Conservation (phyloP, 2,888 invertebrate genomes). For the Hylaea fasciaria region DNA sequence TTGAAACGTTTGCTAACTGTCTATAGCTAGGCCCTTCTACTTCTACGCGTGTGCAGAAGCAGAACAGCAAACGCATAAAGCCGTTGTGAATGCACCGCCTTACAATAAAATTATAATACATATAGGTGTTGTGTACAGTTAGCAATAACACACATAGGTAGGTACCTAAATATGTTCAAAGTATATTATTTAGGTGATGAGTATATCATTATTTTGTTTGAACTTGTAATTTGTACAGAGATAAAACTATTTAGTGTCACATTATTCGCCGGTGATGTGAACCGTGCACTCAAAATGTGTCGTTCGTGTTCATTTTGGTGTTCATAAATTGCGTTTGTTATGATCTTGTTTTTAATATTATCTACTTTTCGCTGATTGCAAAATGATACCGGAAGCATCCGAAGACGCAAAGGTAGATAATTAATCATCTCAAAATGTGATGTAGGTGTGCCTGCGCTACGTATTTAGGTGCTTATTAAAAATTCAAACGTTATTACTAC, state of each 20-base stretch:
- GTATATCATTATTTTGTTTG: conserved; percentile 41
- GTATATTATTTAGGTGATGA: conserved; percentile 35
- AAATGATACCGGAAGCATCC: conserved; percentile 21
- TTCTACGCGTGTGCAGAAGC: too few relatives aligned
- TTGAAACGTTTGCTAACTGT: too few relatives aligned
- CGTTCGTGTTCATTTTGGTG: neutral
- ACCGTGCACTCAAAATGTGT: conserved; percentile 5
- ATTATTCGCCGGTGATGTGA: conserved; percentile 13
- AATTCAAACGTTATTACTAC: too few relatives aligned
- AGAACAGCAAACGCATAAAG: too few relatives aligned
- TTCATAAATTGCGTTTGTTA: neutral
- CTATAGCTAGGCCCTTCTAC: too few relatives aligned
- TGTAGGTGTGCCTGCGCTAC: too few relatives aligned
- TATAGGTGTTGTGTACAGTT: too few relatives aligned
- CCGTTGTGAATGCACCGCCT: too few relatives aligned
- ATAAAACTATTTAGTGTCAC: conserved; percentile 36
- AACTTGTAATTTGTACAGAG: conserved; percentile 36
- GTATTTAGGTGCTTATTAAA: too few relatives aligned
- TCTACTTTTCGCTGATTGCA: neutral
- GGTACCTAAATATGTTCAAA: conserved; percentile 5
- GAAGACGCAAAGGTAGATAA: conserved; percentile 21
- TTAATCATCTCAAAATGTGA: too few relatives aligned
- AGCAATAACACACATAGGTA: neutral
- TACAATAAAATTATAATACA: too few relatives aligned
- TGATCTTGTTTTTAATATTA: neutral